These are phyloP conservation scores for Dromiciops gliroides DNA, from an alignment of 2,113 vertebrate species.

Conservation along the genomic window DNA sequence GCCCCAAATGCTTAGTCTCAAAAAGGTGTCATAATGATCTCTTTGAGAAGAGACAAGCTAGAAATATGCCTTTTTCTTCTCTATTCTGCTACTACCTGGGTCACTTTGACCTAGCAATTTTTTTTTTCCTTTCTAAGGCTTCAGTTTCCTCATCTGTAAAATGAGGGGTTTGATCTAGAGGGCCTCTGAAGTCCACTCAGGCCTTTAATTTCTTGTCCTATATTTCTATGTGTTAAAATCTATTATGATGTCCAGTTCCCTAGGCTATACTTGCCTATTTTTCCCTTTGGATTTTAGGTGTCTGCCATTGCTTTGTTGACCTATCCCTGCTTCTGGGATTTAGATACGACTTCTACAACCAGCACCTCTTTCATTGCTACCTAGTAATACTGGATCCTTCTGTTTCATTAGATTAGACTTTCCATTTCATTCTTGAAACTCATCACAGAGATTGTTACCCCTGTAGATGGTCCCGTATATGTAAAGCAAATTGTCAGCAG, in stretches of 20 bases:
- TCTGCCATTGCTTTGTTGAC: not conserved
- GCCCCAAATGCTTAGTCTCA: not conserved
- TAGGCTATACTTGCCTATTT: not conserved
- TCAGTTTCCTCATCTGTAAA: not conserved
- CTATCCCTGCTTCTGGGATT: not conserved
- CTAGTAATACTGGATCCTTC: not conserved
- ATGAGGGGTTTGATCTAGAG: no score
- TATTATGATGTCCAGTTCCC: not conserved
- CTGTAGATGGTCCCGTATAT: not conserved
- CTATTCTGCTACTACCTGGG: not conserved
- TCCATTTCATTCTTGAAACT: not conserved
- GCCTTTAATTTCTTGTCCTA: not conserved
- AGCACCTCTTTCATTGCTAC: not conserved
- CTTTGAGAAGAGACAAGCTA: not conserved
- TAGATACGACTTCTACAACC: not conserved
- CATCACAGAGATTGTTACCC: not conserved
- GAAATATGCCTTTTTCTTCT: not conserved
- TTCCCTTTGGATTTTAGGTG: not conserved
- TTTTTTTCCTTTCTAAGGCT: not conserved
- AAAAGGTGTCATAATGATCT: not conserved
- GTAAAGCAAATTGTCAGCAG: not conserved
- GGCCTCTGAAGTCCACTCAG: not conserved
- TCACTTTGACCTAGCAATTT: not conserved
- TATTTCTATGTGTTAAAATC: not conserved
- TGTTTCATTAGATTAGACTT: not conserved